Evolutionary conservation across 1,140 invertebrate genomes (phyloP).

Genomic region (Teleogryllus occipitalis): DNA sequence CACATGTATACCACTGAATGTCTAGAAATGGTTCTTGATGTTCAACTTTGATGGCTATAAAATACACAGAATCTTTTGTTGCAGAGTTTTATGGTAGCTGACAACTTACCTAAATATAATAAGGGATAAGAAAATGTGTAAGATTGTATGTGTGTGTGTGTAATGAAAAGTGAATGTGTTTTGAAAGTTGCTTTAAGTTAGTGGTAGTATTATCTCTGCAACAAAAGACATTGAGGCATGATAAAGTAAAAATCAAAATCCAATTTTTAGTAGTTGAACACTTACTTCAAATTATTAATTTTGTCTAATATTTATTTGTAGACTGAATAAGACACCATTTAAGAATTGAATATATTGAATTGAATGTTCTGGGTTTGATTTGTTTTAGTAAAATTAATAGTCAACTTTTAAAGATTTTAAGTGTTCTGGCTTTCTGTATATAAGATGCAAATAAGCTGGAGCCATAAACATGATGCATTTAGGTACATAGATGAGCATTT

Average conservation of each 20-base stretch:
- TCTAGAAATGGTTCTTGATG: neutral
- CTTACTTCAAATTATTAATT: no score
- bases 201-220: no score
- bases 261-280: no score
- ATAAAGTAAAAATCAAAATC: no score
- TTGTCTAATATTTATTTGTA: no score
- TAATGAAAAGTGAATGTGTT: no score
- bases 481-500: neutral
- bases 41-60: neutral
- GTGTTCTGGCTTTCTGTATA: neutral
- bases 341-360: neutral
- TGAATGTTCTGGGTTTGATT: neutral
- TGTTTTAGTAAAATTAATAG: neutral
- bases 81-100: neutral
- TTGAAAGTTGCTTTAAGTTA: no score
- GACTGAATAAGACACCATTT: no score
- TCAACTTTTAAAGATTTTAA: neutral
- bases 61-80: neutral
- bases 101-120: neutral
- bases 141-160: no score
- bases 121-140: no score
- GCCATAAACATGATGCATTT: neutral
- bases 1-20: neutral
- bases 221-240: no score
- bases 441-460: neutral